phyloP scores from a whole-genome alignment of 2,888 invertebrate genomes.

The Oscheius myriophilus region DNA sequence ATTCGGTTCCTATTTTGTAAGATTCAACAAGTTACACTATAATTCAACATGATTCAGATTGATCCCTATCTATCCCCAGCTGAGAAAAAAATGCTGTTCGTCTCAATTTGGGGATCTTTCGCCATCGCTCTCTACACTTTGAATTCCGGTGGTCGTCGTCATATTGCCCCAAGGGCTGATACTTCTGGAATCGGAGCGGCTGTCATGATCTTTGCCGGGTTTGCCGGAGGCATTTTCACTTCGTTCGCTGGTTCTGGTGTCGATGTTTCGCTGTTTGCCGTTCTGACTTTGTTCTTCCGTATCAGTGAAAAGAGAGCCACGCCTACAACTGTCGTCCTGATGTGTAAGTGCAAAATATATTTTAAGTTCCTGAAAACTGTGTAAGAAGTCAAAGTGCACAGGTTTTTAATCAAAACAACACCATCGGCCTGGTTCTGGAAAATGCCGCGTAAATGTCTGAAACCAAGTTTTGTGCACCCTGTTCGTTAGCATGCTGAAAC shows the following conservation, averaged over 20 bases:
- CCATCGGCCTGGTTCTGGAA: too few relatives aligned
- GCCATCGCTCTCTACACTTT: slow-evolving; percentile 68
- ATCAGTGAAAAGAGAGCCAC: slow-evolving; percentile 66
- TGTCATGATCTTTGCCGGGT: not conserved
- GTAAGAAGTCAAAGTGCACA: too few relatives aligned
- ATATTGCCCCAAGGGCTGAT: slow-evolving; percentile 35
- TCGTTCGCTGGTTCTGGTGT: slow-evolving; percentile 69
- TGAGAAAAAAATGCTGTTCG: slow-evolving; percentile 70
- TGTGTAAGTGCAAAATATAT: slow-evolving; percentile 57
- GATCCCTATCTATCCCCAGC: slow-evolving; percentile 60
- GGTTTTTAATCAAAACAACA: too few relatives aligned
- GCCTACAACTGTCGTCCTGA: slow-evolving; percentile 66
- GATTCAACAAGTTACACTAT: not conserved
- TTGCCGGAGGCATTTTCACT: slow-evolving; percentile 51
- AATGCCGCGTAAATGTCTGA: too few relatives aligned
- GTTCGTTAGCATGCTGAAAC: too few relatives aligned
- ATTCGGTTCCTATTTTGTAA: slow-evolving; percentile 59
- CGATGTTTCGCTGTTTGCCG: slow-evolving; percentile 63
- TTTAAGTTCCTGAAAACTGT: too few relatives aligned
- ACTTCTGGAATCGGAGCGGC: not conserved
- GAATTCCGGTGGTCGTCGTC: slow-evolving; percentile 60
- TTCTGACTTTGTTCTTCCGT: slow-evolving; percentile 54
- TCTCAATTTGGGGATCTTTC: slow-evolving; percentile 70
- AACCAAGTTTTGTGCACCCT: too few relatives aligned
- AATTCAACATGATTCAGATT: slow-evolving; percentile 34